Conservation (phyloP, 2,113 vertebrate genomes). For the Emydocephalus ijimae region DNA sequence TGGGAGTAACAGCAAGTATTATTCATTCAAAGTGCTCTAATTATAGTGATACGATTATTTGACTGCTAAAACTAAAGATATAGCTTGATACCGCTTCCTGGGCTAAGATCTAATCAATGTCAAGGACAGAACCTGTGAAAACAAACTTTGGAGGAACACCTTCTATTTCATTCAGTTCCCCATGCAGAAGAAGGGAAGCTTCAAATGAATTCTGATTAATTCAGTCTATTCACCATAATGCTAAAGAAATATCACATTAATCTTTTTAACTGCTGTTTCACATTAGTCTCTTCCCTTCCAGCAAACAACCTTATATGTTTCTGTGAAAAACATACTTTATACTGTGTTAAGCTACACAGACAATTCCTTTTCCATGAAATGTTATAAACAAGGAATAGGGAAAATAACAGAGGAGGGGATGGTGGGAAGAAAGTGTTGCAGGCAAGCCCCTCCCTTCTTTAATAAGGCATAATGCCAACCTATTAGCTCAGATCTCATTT, state of each 20-base stretch:
- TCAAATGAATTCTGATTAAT: background rate
- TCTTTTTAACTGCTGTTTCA: background rate
- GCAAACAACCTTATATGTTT: background rate
- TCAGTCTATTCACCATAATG: background rate
- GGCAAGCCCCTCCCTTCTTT: background rate
- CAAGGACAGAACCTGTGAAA: background rate
- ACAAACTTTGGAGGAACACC: background rate
- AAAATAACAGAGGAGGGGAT: background rate
- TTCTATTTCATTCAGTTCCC: background rate
- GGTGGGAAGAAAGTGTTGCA: background rate
- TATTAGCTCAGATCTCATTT: background rate
- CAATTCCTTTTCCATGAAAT: background rate
- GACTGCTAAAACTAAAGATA: background rate
- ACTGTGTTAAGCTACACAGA: background rate
- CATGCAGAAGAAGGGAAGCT: background rate
- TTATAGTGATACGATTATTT: background rate
- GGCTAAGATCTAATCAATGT: background rate
- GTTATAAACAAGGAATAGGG: background rate
- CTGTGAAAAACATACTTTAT: background rate
- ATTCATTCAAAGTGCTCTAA: background rate
- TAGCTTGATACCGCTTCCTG: background rate
- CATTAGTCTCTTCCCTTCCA: background rate
- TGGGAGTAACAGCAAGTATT: background rate
- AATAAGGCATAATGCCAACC: background rate
- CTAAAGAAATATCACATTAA: background rate